Evolutionary conservation across 2,888 invertebrate genomes (phyloP), one percentile per base, ranked within the genome.

Genomic region (Protophormia terraenovae): DNA sequence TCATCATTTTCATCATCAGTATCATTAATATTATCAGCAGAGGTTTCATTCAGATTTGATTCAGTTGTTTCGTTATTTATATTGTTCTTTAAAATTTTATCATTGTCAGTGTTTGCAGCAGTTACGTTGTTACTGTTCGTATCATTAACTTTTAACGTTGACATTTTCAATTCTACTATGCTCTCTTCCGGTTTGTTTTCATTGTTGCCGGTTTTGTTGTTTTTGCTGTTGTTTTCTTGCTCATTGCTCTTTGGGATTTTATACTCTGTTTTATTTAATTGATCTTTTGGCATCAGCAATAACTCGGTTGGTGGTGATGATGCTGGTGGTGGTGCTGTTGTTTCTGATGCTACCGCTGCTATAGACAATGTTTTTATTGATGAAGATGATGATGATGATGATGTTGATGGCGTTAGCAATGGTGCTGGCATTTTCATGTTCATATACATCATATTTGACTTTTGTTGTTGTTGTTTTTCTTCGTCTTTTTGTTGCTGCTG

Each of bases 191-290:
- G 35, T 29, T 50, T 29, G 10, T 41, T 67, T 16, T 29, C 62
- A 14, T 32, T 38, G n/a, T n/a, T 41, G 14, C 10, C 16, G 6
- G 45, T 45, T 5, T 16, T 16, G 5, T 12, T 47, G 10, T 24
- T n/a, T n/a, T n/a, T n/a, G n/a, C n/a, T 19, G 29, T 32, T 38
- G 3, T 27, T 19, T 50, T 24, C 38, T 19, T 45, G 45, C 29
- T 45, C 50, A 29, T 38, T 80, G 47, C 27, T 58, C 69, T 50
- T 60, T 60, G 45, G n/a, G 22, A 80, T 83, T 50, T 71, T 53
- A 47, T 75, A 53, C 35, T 60, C 41, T 32, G 64, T 81, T 81
- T 62, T 72, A 78, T 73, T 86, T 53, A 84, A 86, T 84, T 86
- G 86, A 84, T 84, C 84, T 72, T 82, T 76, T 64, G 81, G 76